Conservation (phyloP, 2,113 vertebrate genomes). For the Fukomys damarensis region DNA sequence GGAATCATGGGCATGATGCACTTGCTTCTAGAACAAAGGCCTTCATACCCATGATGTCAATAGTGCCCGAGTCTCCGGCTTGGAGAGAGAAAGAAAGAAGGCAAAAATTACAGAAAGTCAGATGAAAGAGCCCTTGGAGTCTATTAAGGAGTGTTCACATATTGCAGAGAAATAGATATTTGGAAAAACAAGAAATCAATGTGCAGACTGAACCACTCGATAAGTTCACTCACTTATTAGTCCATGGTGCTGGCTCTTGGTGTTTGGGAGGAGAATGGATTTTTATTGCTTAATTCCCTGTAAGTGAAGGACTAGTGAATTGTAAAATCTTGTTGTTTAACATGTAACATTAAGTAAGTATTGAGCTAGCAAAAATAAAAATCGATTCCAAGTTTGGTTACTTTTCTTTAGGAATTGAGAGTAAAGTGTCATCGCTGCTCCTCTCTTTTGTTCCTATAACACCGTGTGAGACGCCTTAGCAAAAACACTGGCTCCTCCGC, state of each 20-base stretch:
- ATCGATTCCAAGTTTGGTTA: slow-evolving; percentile 83
- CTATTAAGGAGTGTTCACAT: neutral
- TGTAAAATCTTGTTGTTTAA: slow-evolving; percentile 85
- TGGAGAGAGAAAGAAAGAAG: neutral
- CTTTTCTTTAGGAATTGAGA: slow-evolving; percentile 81
- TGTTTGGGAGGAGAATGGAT: slow-evolving; percentile 83
- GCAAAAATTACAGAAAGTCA: neutral
- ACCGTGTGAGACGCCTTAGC: neutral
- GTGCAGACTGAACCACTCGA: slow-evolving; percentile 66
- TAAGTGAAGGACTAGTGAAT: slow-evolving; percentile 85
- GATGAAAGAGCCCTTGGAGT: neutral
- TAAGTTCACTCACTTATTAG: slow-evolving; percentile 71
- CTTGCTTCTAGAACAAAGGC: neutral
- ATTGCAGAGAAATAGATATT: neutral
- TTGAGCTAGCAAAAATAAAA: slow-evolving; percentile 83
- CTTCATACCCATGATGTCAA: neutral
- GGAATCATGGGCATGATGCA: too few species aligned
- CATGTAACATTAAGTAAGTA: slow-evolving; percentile 85
- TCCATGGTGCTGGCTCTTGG: slow-evolving; percentile 70
- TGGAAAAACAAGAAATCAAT: slow-evolving; percentile 77
- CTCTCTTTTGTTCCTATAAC: slow-evolving; percentile 74
- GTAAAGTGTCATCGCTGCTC: slow-evolving; percentile 69
- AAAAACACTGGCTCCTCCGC: neutral
- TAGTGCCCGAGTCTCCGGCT: neutral
- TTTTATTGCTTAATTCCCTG: slow-evolving; percentile 87